Conservation (phyloP, 2,113 vertebrate genomes). For the Arenaria interpres region DNA sequence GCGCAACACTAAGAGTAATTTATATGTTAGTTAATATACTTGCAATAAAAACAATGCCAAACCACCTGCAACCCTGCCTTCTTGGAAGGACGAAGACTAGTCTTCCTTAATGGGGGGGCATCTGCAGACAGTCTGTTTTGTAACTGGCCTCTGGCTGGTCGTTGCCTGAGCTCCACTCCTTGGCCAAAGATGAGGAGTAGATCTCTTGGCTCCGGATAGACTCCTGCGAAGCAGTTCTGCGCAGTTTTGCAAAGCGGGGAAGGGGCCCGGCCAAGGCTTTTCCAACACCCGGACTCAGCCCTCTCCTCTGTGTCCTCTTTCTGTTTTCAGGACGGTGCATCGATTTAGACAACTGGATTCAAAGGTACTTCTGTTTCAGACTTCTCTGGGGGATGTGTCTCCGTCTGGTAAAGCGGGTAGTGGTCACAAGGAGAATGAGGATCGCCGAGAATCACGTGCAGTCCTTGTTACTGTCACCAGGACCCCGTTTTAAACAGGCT, state of each 20-base stretch:
- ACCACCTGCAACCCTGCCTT: background rate
- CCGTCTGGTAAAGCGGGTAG: background rate
- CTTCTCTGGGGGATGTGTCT: background rate
- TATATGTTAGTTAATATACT: background rate
- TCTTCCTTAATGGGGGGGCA: background rate
- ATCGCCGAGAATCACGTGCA: background rate
- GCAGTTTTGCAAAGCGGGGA: background rate
- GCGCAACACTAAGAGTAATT: background rate
- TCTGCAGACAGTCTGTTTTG: background rate
- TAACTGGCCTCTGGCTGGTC: background rate
- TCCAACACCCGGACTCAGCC: background rate
- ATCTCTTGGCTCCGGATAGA: background rate
- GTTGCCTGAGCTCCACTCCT: background rate
- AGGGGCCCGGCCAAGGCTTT: background rate
- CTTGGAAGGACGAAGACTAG: background rate
- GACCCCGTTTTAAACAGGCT: background rate
- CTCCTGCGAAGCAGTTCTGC: background rate
- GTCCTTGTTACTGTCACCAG: background rate
- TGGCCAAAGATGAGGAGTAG: background rate
- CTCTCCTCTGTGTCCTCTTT: background rate
- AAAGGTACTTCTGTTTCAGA: constrained; percentile 65
- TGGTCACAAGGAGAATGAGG: background rate
- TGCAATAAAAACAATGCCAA: background rate
- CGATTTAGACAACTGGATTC: constrained; percentile 78
- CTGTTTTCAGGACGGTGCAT: constrained; percentile 68